Evolutionary conservation across 2,797 vertebrate genomes (phyloP).

Genomic region (Lycodopsis pacificus): DNA sequence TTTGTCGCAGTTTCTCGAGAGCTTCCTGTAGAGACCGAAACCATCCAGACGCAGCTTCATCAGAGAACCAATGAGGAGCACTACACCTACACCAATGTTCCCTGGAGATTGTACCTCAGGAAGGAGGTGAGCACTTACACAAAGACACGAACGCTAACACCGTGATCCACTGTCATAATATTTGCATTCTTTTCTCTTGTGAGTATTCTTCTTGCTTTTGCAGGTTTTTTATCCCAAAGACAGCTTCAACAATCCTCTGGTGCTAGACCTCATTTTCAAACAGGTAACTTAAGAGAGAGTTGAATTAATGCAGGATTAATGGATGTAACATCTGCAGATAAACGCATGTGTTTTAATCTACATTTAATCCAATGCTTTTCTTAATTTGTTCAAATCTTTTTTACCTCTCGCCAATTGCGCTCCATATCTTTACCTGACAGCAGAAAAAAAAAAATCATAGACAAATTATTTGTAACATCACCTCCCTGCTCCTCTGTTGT

Average conservation of each 20-base stretch:
- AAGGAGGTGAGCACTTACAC: conserved; percentile 88
- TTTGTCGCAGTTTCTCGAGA: conserved; percentile 83
- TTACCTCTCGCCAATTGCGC: not conserved
- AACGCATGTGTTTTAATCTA: not conserved
- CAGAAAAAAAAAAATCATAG: conserved; percentile 25
- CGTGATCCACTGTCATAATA: not conserved
- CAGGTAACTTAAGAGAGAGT: conserved; percentile 84
- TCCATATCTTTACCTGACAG: conserved; percentile 11
- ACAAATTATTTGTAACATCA: conserved; percentile 25
- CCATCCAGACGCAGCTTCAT: conserved; percentile 92
- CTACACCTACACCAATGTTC: conserved; percentile 93
- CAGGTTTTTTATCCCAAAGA: conserved; percentile 99
- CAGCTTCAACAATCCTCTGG: conserved; percentile 89
- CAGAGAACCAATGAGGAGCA: conserved; percentile 87
- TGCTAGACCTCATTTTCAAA: conserved; percentile 95
- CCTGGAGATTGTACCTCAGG: conserved; percentile 94
- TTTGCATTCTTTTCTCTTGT: conserved; percentile 1
- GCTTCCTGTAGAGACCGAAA: conserved; percentile 86
- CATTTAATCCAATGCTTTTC: not conserved
- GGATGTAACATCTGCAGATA: not conserved
- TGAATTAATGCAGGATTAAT: not conserved
- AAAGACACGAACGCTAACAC: not conserved
- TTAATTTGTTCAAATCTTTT: not conserved
- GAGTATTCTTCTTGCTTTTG: conserved; percentile 27
- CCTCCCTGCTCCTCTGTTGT: conserved; percentile 23